Evolutionary conservation across 2,888 invertebrate species (phyloP), one percentile per base, ranked within the genome.

Genomic region (Epicampocera succincta): DNA sequence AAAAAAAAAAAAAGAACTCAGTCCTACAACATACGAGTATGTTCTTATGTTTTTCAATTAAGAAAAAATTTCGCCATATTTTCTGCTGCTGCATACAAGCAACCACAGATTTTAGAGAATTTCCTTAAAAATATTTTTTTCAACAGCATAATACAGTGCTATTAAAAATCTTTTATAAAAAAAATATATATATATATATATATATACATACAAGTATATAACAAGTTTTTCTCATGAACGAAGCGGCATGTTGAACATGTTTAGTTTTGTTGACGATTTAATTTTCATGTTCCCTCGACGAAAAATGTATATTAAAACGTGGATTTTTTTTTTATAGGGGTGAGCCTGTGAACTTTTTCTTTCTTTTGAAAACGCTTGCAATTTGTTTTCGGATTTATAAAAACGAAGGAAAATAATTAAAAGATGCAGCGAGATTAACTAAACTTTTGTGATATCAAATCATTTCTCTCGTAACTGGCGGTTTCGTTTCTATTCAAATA

Each of bases 281-380:
- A 12, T 21, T 54, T 29, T 33, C 3, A 19, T 40, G 2, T 19
- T 54, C 4, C 8, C 9, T 69, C 33, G 56, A 29, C n/a, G 17
- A 21, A 21, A 48, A 58, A 69, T 33, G 3, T 33, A 58, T 69
- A 46, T 58, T 48, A 46, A 69, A 46, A 58, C 5, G 38, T 3
- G n/a, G n/a, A n/a, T n/a, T n/a, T n/a, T n/a, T n/a, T 33, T 58
- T 69, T 46, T 46, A 69, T 38, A 58, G 38, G 69, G 46, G 46
- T 46, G 69, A 38, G 38, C 1, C 38, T 50, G 3, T 29, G n/a
- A 5, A 2, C 15, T 42, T n/a, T 38, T 58, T 1, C 1, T 40
- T 25, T 46, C 29, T 15, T 12, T 61, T 29, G 5, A 46, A 44
- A 29, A 33, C 56, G 56, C 44, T 56, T 69, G 44, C 11, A 69